A percentile compares a stretch with the other conserved stretches of the same genome.
These are phyloP conservation scores for Cryptoblepharus egeriae DNA, from an alignment of 2,797 vertebrate species.

Conservation along the genomic window DNA sequence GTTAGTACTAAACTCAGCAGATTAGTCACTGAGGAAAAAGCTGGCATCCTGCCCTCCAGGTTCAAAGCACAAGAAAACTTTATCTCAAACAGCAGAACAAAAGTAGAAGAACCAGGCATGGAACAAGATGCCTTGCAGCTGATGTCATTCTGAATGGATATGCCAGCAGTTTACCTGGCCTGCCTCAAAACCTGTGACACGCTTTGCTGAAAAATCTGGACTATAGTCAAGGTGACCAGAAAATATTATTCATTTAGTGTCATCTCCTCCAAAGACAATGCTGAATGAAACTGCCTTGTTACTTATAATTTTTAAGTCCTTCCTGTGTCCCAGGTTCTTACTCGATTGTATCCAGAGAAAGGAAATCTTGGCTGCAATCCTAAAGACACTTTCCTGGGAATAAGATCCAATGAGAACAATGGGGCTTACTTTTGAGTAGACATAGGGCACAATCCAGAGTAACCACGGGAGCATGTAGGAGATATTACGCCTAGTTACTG, in stretches of 20 bases:
- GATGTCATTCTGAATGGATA: neutral
- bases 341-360: too few species aligned
- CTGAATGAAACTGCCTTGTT: neutral
- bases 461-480: too few species aligned
- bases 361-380: too few species aligned
- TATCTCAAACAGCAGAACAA: neutral
- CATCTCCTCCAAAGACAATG: neutral
- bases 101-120: neutral
- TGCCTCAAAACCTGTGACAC: neutral
- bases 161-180: slow-evolving; percentile 6
- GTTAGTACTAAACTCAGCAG: slow-evolving; percentile 14
- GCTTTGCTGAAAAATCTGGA: neutral
- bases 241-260: neutral
- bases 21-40: slow-evolving; percentile 17
- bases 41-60: slow-evolving; percentile 2
- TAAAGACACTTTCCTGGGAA: too few species aligned
- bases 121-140: neutral
- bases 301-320: neutral
- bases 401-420: too few species aligned
- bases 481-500: too few species aligned
- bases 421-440: too few species aligned
- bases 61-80: slow-evolving; percentile 15
- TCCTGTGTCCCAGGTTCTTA: neutral
- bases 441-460: too few species aligned
- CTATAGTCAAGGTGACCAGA: neutral